These are phyloP conservation scores for Chlamydotis undulata DNA, from an alignment of 2,113 vertebrate species.

Conservation along the genomic window DNA sequence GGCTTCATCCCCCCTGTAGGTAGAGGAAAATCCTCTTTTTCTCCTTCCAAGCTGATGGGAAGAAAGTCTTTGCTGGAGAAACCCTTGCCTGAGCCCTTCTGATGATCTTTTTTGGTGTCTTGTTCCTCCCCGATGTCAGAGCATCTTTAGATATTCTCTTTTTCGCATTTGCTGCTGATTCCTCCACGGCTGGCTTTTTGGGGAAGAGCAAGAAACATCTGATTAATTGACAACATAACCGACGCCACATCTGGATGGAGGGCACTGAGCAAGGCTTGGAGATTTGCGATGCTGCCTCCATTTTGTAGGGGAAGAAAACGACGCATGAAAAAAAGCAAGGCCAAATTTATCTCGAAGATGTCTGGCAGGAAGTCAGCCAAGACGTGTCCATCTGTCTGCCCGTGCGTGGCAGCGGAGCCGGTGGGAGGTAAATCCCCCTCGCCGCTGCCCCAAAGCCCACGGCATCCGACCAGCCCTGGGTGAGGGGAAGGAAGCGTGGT, in stretches of 20 bases:
- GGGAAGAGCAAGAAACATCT: not conserved
- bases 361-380: not conserved
- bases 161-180: not conserved
- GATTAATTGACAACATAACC: fast-evolving
- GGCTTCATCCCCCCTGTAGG: not conserved
- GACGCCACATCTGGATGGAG: not conserved
- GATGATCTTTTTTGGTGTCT: not conserved
- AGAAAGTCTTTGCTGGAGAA: not conserved
- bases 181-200: not conserved
- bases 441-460: fast-evolving
- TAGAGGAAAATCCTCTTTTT: not conserved
- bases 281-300: fast-evolving
- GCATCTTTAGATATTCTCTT: not conserved
- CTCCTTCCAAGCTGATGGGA: not conserved
- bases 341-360: fast-evolving
- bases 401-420: not conserved
- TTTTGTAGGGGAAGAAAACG: not conserved
- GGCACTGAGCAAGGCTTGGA: not conserved
- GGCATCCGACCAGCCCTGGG: not conserved
- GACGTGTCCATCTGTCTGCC: not conserved
- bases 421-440: not conserved
- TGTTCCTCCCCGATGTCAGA: not conserved
- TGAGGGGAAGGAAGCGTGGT: constrained; percentile 16
- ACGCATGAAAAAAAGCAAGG: not conserved
- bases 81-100: not conserved